Conservation (phyloP, 2,888 invertebrate species). For the Blera fallax region DNA sequence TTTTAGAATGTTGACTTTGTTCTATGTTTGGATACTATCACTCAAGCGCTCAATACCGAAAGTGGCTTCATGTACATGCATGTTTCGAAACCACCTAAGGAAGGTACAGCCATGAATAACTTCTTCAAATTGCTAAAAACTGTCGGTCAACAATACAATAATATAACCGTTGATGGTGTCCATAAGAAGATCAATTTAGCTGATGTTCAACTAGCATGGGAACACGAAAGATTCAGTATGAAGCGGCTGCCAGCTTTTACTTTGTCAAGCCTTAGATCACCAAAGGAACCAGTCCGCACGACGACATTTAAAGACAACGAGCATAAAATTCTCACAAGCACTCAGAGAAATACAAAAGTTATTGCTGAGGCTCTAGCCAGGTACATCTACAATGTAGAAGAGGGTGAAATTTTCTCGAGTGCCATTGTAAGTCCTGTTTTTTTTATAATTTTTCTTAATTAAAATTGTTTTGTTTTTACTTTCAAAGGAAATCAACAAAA, state of each 20-base stretch:
- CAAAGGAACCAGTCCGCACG: slow-evolving; percentile 78
- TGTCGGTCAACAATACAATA: slow-evolving; percentile 82
- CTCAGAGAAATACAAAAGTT: slow-evolving; percentile 85
- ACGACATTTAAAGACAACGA: slow-evolving; percentile 79
- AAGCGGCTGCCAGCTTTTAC: slow-evolving; percentile 95
- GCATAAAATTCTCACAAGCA: slow-evolving; percentile 74
- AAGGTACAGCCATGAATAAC: slow-evolving; percentile 88
- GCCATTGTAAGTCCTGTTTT: slow-evolving; percentile 85
- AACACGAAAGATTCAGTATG: slow-evolving; percentile 98
- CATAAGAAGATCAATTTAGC: slow-evolving; percentile 99
- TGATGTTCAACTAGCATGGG: slow-evolving; percentile 96
- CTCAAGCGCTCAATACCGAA: slow-evolving; percentile 82
- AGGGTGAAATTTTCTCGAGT: slow-evolving; percentile 87
- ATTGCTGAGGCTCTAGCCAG: slow-evolving; percentile 93
- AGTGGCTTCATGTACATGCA: slow-evolving; percentile 88
- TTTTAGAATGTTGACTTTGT: slow-evolving; percentile 93
- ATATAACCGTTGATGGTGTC: slow-evolving; percentile 85
- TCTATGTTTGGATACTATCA: slow-evolving; percentile 93
- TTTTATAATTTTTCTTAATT: not conserved
- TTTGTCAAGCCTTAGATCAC: slow-evolving; percentile 87
- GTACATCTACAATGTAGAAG: slow-evolving; percentile 88
- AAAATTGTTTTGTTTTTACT: slow-evolving; percentile 27
- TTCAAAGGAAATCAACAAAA: slow-evolving; percentile 87
- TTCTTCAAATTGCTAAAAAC: slow-evolving; percentile 86
- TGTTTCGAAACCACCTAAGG: slow-evolving; percentile 97